phyloP scores from a whole-genome alignment of 2,888 invertebrate species.

The Schizaphis graminum region DNA sequence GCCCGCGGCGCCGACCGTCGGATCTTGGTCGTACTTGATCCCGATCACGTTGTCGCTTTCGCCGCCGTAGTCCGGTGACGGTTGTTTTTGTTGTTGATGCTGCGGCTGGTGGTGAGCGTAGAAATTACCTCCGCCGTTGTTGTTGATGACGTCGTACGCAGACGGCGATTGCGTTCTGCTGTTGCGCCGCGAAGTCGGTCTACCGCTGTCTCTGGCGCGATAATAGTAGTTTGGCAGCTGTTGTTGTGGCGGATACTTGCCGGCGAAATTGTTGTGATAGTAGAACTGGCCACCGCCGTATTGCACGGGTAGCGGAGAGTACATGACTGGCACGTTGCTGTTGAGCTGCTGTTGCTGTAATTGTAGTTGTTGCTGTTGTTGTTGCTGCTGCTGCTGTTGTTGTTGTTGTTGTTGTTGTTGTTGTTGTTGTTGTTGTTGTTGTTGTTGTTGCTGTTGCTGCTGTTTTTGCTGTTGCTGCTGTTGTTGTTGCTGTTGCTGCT shows the following conservation, averaged over 20 bases:
- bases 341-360: slow-evolving; percentile 1
- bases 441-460: neutral
- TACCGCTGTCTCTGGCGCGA: slow-evolving; percentile 27
- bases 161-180: neutral
- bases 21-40: slow-evolving; percentile 41
- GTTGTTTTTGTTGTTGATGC: neutral
- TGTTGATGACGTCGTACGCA: neutral
- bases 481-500: no score
- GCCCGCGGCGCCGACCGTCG: slow-evolving; percentile 24
- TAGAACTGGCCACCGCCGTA: slow-evolving; percentile 19
- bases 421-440: neutral
- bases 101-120: neutral
- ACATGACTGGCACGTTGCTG: neutral
- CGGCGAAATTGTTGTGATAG: slow-evolving; percentile 2
- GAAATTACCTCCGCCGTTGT: neutral
- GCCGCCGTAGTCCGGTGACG: neutral
- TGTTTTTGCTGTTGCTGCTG: no score
- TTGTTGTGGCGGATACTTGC: neutral
- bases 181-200: neutral
- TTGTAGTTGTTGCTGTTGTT: neutral
- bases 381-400: neutral
- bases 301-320: neutral
- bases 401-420: slow-evolving; percentile 5
- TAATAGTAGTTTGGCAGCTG: slow-evolving; percentile 23
- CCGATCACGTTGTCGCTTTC: slow-evolving; percentile 36